phyloP scores from a whole-genome alignment of 2,113 vertebrate genomes.

The Phylloscopus trochilus region DNA sequence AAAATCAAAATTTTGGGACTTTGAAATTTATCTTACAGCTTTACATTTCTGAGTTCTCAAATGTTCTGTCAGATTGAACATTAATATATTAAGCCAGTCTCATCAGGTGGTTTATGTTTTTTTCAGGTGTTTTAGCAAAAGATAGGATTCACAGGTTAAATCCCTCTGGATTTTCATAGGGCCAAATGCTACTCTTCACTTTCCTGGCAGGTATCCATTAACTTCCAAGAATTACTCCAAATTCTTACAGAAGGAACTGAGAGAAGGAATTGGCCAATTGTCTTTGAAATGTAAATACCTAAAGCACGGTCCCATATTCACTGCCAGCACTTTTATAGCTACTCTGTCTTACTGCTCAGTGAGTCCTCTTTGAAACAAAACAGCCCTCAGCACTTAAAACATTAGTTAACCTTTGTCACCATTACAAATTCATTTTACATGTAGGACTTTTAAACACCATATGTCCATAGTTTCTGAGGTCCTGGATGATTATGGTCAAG shows the following conservation, averaged over 20 bases:
- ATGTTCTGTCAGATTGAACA: background rate
- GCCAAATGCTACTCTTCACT: background rate
- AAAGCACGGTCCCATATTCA: background rate
- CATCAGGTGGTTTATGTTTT: background rate
- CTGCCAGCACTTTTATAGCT: constrained; percentile 49
- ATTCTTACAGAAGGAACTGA: background rate
- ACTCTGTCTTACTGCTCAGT: background rate
- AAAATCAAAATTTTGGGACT: background rate
- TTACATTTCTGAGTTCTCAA: constrained; percentile 3
- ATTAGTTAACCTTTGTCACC: constrained; percentile 61
- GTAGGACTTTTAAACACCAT: background rate
- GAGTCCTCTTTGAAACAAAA: constrained; percentile 49
- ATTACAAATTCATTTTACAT: constrained; percentile 53
- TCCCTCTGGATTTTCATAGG: background rate
- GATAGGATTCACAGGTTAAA: constrained; percentile 11
- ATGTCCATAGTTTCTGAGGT: background rate
- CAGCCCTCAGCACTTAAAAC: constrained; percentile 52
- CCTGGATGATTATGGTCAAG: background rate
- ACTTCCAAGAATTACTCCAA: constrained; percentile 5
- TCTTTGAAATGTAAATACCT: constrained; percentile 45
- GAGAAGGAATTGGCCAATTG: constrained; percentile 11
- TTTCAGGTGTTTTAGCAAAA: background rate
- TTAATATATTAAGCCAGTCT: background rate
- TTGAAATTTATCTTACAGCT: constrained; percentile 24
- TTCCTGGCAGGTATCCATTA: background rate